Percentiles rank a stretch among this genome's conserved stretches.
phyloP scores from a whole-genome alignment of 2,797 vertebrate genomes.

The Poliocrania exsul region DNA sequence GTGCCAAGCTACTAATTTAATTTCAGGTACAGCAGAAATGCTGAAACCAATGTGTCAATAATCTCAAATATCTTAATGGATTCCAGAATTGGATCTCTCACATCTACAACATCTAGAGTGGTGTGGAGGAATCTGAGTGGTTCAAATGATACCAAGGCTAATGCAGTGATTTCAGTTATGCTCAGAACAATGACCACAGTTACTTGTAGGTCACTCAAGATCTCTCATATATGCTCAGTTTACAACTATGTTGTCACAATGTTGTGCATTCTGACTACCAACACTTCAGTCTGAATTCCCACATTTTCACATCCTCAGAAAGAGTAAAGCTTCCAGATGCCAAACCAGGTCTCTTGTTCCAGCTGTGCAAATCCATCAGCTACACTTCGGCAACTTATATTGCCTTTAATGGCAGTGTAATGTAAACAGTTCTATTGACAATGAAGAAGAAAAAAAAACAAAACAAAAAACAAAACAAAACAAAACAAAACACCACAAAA shows the following conservation, averaged over 20 bases:
- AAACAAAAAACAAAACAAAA: no score
- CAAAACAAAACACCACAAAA: neutral
- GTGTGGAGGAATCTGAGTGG: neutral
- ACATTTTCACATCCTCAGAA: neutral
- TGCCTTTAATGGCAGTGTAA: neutral
- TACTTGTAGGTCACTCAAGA: neutral
- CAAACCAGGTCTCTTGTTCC: neutral
- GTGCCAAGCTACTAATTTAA: neutral
- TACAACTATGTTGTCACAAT: neutral
- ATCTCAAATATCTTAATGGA: neutral
- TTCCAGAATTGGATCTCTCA: neutral
- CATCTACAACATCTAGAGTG: neutral
- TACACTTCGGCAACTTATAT: conserved; percentile 11
- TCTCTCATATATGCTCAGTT: neutral
- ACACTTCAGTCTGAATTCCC: neutral
- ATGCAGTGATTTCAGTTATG: neutral
- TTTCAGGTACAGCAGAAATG: neutral
- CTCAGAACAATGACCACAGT: neutral
- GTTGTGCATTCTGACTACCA: neutral
- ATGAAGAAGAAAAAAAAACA: neutral
- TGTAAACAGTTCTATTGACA: neutral
- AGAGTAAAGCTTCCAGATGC: neutral
- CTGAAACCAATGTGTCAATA: neutral
- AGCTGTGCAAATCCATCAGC: conserved; percentile 20
- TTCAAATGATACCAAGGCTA: conserved; percentile 36